phyloP scores from a whole-genome alignment of 2,888 invertebrate species.

The Sepioteuthis lessoniana region DNA sequence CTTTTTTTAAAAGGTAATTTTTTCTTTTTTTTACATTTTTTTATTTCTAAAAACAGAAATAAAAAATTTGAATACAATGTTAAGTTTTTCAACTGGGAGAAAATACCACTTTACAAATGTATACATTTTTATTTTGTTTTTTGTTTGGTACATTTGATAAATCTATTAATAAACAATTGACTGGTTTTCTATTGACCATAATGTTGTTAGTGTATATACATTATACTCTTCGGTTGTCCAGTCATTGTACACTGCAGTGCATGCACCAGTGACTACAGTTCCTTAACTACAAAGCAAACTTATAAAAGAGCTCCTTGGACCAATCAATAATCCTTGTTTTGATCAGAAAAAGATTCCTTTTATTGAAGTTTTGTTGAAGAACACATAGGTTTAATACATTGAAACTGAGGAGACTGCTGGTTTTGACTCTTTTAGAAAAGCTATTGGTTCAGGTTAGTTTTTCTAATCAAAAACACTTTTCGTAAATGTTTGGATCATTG shows the following conservation, averaged over 20 bases:
- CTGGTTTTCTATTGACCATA: not conserved
- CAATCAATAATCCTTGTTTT: constrained; percentile 23
- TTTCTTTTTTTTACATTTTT: not conserved
- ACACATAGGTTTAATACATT: not conserved
- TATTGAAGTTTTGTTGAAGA: constrained; percentile 18
- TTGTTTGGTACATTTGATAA: not conserved
- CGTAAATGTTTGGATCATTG: constrained; percentile 20
- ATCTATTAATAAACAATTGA: not conserved
- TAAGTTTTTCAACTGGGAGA: not conserved
- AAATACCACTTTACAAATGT: not conserved
- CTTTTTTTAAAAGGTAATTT: no score
- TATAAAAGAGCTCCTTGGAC: constrained; percentile 16
- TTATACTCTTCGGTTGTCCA: not conserved
- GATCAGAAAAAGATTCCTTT: constrained; percentile 33
- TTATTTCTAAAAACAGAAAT: not conserved
- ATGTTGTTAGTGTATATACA: not conserved
- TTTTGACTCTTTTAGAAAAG: not conserved
- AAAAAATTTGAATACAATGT: not conserved
- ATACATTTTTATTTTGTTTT: not conserved
- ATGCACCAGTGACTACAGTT: not conserved
- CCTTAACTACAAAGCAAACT: constrained; percentile 4
- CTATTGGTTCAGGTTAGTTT: constrained; percentile 7
- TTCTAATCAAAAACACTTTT: constrained; percentile 33
- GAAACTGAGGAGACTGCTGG: not conserved
- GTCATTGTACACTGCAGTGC: not conserved